Conservation (phyloP, 2,113 vertebrate genomes). For the Heterocephalus glaber region DNA sequence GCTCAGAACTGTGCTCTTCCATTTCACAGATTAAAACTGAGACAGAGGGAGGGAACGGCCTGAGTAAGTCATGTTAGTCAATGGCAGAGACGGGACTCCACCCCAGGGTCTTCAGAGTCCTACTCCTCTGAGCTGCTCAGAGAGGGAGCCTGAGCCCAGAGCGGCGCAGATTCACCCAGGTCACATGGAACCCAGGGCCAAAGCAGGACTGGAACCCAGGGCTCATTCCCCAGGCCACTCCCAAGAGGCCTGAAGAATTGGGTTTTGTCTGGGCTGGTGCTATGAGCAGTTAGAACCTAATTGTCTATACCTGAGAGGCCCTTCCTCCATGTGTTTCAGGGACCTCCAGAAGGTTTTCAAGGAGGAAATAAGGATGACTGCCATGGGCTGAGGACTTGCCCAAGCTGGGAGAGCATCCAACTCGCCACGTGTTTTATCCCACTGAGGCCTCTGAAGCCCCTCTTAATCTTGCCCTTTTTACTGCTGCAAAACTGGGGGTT, state of each 20-base stretch:
- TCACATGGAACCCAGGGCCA: neutral
- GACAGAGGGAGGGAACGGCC: neutral
- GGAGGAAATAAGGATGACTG: too few species aligned
- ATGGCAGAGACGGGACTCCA: neutral
- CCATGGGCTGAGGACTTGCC: too few species aligned
- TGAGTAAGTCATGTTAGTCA: neutral
- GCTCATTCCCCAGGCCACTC: neutral
- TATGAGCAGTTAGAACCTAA: too few species aligned
- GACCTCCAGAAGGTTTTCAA: neutral
- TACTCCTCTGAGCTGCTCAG: neutral
- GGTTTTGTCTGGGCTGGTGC: neutral
- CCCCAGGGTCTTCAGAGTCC: neutral
- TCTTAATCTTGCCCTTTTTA: fast-evolving
- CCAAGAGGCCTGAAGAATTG: neutral
- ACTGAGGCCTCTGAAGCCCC: neutral
- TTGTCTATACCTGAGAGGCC: neutral
- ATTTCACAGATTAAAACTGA: neutral
- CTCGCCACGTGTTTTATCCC: neutral
- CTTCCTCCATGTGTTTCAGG: neutral
- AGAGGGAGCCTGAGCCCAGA: neutral
- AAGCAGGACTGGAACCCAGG: neutral
- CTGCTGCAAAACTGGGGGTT: neutral
- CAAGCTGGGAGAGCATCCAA: fast-evolving
- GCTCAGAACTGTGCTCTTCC: too few species aligned
- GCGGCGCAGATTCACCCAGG: fast-evolving